Conservation (phyloP, 37 sponge, comb jelly and placozoan genomes). For the Oscarella lobularis region DNA sequence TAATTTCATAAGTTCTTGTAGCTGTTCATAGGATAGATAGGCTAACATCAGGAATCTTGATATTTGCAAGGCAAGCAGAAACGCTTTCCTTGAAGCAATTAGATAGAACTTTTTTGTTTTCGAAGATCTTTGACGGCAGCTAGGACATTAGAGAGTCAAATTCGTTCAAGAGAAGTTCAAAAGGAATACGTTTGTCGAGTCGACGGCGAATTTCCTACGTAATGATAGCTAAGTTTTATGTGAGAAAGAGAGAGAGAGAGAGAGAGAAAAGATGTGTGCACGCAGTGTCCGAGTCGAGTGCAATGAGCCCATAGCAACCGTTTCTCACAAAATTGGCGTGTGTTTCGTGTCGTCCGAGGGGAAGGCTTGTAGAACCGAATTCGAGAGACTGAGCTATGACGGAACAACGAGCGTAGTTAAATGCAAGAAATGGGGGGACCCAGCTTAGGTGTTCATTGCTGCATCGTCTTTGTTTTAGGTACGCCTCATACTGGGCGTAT, state of each 20-base stretch:
- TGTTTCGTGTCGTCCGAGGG: conserved; percentile 56
- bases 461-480: conserved; percentile 14
- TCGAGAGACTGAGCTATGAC: conserved; percentile 60
- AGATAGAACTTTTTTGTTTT: not conserved
- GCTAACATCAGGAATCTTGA: conserved; percentile 77
- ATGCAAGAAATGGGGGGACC: too few species aligned
- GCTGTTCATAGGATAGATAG: conserved; percentile 82
- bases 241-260: too few species aligned
- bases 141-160: conserved; percentile 37
- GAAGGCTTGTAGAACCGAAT: conserved; percentile 54
- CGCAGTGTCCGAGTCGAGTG: conserved; percentile 57
- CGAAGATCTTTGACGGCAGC: not conserved
- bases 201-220: conserved; percentile 75
- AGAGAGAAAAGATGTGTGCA: too few species aligned
- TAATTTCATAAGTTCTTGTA: conserved; percentile 9
- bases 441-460: too few species aligned
- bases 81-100: not conserved
- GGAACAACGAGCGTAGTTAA: conserved; percentile 61
- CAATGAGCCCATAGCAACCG: conserved; percentile 63
- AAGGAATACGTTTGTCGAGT: conserved; percentile 81
- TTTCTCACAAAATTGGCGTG: conserved; percentile 75
- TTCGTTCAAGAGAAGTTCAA: conserved; percentile 35
- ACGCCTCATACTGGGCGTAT: not conserved
- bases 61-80: conserved; percentile 45
- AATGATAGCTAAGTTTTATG: too few species aligned